These are phyloP conservation scores for Rhynchophorus ferrugineus DNA, from an alignment of 1,140 invertebrate genomes.

Conservation along the genomic window DNA sequence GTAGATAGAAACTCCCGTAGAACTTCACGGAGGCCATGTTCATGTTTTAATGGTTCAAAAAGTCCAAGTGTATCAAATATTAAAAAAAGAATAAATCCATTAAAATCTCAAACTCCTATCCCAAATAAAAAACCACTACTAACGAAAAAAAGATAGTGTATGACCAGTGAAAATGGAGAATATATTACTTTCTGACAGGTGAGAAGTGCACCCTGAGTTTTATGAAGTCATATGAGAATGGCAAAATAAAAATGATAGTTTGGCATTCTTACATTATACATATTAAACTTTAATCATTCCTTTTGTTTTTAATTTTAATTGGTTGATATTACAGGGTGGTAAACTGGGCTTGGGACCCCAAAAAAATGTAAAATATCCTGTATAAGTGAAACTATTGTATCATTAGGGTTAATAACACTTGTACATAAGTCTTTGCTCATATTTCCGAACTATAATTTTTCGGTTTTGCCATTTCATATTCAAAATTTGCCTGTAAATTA, in stretches of 20 bases:
- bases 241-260: too few relatives aligned
- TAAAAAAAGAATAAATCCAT: constrained; percentile 31
- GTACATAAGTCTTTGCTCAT: constrained; percentile 19
- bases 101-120: constrained; percentile 30
- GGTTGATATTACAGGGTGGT: constrained; percentile 15
- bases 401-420: constrained; percentile 5
- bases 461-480: background rate
- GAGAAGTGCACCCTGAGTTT: background rate
- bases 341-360: constrained; percentile 10
- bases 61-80: constrained; percentile 19
- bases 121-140: constrained; percentile 35
- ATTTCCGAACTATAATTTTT: constrained; percentile 3
- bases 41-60: constrained; percentile 36
- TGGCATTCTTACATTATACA: too few relatives aligned
- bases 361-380: constrained; percentile 2
- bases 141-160: constrained; percentile 40
- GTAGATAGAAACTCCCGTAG: constrained; percentile 32
- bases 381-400: constrained; percentile 7
- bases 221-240: background rate
- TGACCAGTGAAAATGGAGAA: constrained; percentile 14
- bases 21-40: constrained; percentile 34
- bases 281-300: constrained; percentile 1
- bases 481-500: too few relatives aligned
- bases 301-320: too few relatives aligned
- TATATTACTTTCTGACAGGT: constrained; percentile 4